These are phyloP conservation scores for Micrasema longulum DNA, from an alignment of 1,140 invertebrate genomes.

Conservation along the genomic window DNA sequence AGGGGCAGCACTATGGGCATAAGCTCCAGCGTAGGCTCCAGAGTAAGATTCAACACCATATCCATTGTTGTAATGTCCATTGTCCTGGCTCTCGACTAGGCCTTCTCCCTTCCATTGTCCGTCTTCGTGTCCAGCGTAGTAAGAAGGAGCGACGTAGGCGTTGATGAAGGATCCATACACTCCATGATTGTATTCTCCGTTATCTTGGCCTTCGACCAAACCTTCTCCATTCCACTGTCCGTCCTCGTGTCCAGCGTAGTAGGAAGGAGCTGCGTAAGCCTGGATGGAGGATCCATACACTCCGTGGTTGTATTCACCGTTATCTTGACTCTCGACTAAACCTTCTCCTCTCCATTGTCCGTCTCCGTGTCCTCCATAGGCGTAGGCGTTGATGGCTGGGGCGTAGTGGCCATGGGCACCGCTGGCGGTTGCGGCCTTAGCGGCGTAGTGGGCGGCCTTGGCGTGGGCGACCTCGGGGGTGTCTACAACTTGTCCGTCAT, in stretches of 20 bases:
- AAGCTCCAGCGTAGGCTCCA: too few relatives aligned
- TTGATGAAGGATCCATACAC: too few relatives aligned
- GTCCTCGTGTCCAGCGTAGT: conserved; percentile 11
- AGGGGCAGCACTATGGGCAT: conserved; percentile 49
- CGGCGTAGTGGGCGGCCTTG: conserved; percentile 50
- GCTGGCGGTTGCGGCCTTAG: neutral
- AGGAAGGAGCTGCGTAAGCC: neutral
- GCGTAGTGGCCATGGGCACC: conserved; percentile 46
- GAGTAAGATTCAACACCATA: too few relatives aligned
- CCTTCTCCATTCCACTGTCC: conserved; percentile 43
- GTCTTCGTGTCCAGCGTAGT: conserved; percentile 45
- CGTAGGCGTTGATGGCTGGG: too few relatives aligned
- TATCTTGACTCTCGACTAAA: conserved; percentile 27
- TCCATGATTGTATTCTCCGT: conserved; percentile 17
- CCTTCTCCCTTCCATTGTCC: conserved; percentile 48
- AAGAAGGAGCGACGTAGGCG: neutral
- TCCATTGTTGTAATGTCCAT: conserved; percentile 52
- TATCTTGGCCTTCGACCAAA: conserved; percentile 42
- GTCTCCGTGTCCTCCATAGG: conserved; percentile 53
- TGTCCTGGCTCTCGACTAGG: conserved; percentile 28
- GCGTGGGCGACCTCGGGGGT: conserved; percentile 50
- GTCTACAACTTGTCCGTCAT: conserved; percentile 49
- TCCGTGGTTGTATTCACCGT: conserved; percentile 52
- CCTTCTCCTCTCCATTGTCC: conserved; percentile 48
- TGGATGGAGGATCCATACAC: conserved; percentile 46